Evolutionary conservation across 2,888 invertebrate species (phyloP).

Genomic region (Macropis europaea): DNA sequence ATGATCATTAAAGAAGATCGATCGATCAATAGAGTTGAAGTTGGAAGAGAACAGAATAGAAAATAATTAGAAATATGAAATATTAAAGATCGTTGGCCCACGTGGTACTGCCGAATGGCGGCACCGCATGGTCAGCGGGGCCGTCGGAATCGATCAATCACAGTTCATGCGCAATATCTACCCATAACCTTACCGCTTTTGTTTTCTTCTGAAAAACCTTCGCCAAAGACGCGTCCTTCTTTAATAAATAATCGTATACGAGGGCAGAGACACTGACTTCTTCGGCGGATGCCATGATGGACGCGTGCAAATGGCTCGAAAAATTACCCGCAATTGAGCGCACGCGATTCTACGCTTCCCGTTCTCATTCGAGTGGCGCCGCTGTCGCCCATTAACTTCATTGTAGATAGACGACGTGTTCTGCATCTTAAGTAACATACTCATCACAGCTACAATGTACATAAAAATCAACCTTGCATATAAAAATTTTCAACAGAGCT

Average conservation of each 20-base stretch:
- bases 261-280: constrained; percentile 82
- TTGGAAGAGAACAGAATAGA: no score
- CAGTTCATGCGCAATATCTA: constrained; percentile 16
- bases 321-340: constrained; percentile 20
- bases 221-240: constrained; percentile 85
- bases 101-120: constrained; percentile 65
- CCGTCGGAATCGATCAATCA: not conserved
- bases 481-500: no score
- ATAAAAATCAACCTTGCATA: no score
- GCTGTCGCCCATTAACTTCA: constrained; percentile 4
- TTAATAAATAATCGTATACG: constrained; percentile 85
- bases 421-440: not conserved
- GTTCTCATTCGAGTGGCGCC: constrained; percentile 15
- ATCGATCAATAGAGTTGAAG: not conserved
- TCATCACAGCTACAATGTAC: no score
- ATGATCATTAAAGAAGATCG: not conserved
- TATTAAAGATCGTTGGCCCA: constrained; percentile 44
- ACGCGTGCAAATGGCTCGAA: constrained; percentile 58
- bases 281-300: constrained; percentile 80
- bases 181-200: constrained; percentile 85
- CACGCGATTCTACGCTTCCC: not conserved
- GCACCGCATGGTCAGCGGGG: constrained; percentile 60
- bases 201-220: constrained; percentile 86
- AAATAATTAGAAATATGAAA: constrained; percentile 6
- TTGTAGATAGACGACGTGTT: not conserved